phyloP scores from a whole-genome alignment of 2,113 vertebrate genomes.

The Solenodon paradoxus region DNA sequence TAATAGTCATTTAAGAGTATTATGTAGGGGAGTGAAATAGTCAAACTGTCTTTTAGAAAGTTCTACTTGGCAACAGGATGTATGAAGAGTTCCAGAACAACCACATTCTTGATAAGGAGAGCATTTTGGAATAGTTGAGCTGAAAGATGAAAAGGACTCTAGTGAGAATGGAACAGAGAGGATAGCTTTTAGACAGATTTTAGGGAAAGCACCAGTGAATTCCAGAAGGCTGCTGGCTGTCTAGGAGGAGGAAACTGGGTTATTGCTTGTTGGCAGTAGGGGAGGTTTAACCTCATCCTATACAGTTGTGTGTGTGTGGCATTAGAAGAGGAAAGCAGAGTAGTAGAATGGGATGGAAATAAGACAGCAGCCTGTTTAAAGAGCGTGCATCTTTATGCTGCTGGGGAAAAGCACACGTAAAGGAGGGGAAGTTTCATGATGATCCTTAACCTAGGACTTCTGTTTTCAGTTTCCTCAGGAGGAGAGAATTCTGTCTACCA shows the following conservation, averaged over 20 bases:
- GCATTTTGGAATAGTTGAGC: neutral
- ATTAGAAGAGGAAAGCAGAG: neutral
- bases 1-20: neutral
- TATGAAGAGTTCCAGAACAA: neutral
- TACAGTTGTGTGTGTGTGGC: neutral
- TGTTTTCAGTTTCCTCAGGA: constrained; percentile 59
- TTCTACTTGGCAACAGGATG: neutral
- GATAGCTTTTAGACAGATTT: neutral
- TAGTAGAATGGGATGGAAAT: neutral
- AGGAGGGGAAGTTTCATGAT: neutral
- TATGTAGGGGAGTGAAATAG: neutral
- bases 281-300: neutral
- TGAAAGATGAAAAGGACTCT: neutral
- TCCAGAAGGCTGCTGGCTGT: neutral
- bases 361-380: neutral
- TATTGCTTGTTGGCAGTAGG: neutral
- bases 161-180: neutral
- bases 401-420: neutral
- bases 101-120: neutral
- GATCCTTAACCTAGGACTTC: neutral
- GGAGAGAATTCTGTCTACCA: constrained; percentile 45
- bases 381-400: neutral
- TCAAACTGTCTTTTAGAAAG: neutral
- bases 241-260: neutral
- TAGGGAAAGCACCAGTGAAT: neutral